Percentiles rank a stretch among this genome's conserved stretches.
Evolutionary conservation across 2,113 vertebrate genomes (phyloP).

Genomic region (Urocitellus parryii): DNA sequence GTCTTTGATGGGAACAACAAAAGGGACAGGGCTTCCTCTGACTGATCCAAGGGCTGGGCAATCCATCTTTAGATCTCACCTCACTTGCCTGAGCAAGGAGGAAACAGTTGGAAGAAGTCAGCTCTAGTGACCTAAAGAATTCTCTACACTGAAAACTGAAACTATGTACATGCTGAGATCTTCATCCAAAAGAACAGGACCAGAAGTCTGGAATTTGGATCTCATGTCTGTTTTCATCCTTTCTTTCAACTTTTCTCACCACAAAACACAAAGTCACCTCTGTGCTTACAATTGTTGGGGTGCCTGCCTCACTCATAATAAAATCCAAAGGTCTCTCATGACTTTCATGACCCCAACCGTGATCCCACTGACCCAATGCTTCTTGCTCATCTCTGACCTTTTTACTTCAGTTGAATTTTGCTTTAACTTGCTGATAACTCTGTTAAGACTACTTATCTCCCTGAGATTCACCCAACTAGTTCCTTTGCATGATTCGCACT

Average conservation of each 20-base stretch:
- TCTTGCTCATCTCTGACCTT: neutral
- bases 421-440: neutral
- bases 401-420: neutral
- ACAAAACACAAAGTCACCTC: neutral
- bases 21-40: neutral
- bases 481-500: neutral
- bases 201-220: neutral
- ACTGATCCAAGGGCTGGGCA: neutral
- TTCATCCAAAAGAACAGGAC: neutral
- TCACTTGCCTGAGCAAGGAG: neutral
- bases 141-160: neutral
- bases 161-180: neutral
- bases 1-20: neutral
- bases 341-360: neutral
- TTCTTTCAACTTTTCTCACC: neutral
- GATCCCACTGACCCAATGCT: neutral
- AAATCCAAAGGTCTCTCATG: neutral
- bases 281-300: neutral
- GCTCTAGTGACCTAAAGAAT: neutral
- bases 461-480: neutral
- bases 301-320: neutral
- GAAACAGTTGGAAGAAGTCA: neutral
- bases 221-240: neutral
- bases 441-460: neutral
- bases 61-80: neutral